These are phyloP conservation scores for Tragelaphus eurycerus DNA, from an alignment of 2,797 vertebrate genomes.

Conservation along the genomic window DNA sequence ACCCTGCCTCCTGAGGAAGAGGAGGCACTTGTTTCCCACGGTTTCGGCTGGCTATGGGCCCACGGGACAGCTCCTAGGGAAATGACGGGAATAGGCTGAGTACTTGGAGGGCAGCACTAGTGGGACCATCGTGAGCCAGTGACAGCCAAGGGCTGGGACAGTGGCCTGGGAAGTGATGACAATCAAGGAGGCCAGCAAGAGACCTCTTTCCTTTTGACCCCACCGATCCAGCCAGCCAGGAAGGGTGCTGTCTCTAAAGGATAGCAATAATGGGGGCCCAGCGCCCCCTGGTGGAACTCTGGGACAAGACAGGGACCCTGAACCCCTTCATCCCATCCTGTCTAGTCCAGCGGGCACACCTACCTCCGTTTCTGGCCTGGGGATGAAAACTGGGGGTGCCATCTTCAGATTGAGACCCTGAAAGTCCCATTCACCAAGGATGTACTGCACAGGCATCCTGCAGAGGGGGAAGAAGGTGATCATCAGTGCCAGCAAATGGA, in stretches of 20 bases:
- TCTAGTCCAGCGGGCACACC: neutral
- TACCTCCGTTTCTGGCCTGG: constrained; percentile 98
- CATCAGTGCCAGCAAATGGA: neutral
- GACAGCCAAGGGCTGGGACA: neutral
- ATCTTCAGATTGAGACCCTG: constrained; percentile 93
- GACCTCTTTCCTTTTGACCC: neutral
- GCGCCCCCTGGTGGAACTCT: constrained; percentile 62
- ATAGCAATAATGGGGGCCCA: neutral
- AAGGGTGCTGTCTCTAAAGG: neutral
- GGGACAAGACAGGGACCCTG: neutral
- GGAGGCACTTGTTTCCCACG: neutral
- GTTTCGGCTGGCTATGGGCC: neutral
- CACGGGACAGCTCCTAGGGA: neutral
- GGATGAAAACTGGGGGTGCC: constrained; percentile 96
- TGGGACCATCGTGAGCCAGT: neutral
- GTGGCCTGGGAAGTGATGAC: neutral
- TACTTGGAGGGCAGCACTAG: neutral
- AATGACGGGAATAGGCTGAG: neutral
- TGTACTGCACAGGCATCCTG: constrained; percentile 97
- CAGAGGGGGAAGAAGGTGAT: neutral
- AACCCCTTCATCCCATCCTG: neutral
- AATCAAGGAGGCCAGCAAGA: neutral
- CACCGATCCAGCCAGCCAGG: neutral
- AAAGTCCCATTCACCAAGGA: constrained; percentile 98
- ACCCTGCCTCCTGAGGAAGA: neutral